A percentile compares a stretch with the other conserved stretches of the same genome.
Evolutionary conservation across 2,113 vertebrate species (phyloP).

Genomic region (Antechinus flavipes): DNA sequence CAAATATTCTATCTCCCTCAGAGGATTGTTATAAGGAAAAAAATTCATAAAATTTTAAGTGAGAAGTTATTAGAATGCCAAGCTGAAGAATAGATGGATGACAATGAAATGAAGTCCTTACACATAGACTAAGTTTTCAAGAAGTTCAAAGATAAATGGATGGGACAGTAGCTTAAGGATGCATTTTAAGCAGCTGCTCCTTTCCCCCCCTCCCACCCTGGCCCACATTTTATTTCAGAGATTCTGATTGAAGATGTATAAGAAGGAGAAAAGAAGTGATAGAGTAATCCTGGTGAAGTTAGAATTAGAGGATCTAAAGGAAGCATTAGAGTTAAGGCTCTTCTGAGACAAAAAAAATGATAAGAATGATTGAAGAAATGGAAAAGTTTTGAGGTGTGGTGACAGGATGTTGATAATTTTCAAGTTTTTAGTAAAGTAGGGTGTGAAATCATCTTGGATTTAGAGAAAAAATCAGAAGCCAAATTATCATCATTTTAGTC

Average conservation of each 20-base stretch:
- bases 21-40: neutral
- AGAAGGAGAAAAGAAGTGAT: neutral
- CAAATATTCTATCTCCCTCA: neutral
- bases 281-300: neutral
- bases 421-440: neutral
- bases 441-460: neutral
- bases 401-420: neutral
- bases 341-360: neutral
- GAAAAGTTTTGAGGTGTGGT: neutral
- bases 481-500: neutral
- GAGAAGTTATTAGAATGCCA: neutral
- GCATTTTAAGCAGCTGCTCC: neutral
- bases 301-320: neutral
- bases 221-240: neutral
- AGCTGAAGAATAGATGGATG: neutral
- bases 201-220: too few relatives aligned
- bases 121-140: neutral
- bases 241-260: neutral
- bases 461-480: neutral
- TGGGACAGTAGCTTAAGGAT: neutral
- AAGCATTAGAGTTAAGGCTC: neutral
- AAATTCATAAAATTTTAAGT: neutral
- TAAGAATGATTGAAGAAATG: neutral
- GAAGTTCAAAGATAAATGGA: neutral
- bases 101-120: neutral